These are phyloP conservation scores for Onthophagus sagittarius DNA, from an alignment of 2,888 invertebrate species.

Conservation along the genomic window DNA sequence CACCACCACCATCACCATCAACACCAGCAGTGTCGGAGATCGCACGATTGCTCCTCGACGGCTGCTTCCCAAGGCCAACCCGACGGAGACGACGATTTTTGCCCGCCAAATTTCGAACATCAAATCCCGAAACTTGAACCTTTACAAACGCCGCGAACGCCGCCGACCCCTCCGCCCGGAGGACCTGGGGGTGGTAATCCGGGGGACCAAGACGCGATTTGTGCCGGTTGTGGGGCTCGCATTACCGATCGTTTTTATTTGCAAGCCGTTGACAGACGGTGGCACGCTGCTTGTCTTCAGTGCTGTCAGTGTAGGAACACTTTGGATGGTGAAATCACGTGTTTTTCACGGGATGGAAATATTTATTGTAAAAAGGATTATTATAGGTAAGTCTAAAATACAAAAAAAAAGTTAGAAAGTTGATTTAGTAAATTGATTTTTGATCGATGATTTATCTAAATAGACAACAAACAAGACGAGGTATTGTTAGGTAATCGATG, in stretches of 20 bases:
- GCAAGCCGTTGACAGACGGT: slow-evolving; percentile 85
- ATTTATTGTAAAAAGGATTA: slow-evolving; percentile 97
- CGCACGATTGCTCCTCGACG: slow-evolving; percentile 24
- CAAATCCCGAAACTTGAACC: slow-evolving; percentile 55
- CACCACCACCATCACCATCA: slow-evolving; percentile 28
- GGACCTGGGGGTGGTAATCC: slow-evolving; percentile 23
- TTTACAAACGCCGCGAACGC: slow-evolving; percentile 53
- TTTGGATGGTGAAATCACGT: slow-evolving; percentile 86
- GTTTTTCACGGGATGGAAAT: slow-evolving; percentile 88
- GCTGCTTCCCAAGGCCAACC: slow-evolving; percentile 15
- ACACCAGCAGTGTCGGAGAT: slow-evolving; percentile 38
- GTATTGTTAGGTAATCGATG: not conserved
- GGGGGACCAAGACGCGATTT: slow-evolving; percentile 55
- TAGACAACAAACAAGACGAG: not conserved
- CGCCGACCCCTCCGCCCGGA: slow-evolving; percentile 45
- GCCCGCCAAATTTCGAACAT: slow-evolving; percentile 49
- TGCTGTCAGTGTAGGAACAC: slow-evolving; percentile 88
- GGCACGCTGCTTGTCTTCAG: slow-evolving; percentile 89
- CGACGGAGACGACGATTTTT: slow-evolving; percentile 28
- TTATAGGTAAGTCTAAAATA: slow-evolving; percentile 70
- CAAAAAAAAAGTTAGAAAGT: not conserved
- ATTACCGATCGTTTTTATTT: slow-evolving; percentile 90
- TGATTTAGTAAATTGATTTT: not conserved
- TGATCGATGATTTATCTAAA: not conserved
- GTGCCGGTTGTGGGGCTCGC: slow-evolving; percentile 84